phyloP scores from a whole-genome alignment of 2,888 invertebrate genomes.

The Lottia gigantea region DNA sequence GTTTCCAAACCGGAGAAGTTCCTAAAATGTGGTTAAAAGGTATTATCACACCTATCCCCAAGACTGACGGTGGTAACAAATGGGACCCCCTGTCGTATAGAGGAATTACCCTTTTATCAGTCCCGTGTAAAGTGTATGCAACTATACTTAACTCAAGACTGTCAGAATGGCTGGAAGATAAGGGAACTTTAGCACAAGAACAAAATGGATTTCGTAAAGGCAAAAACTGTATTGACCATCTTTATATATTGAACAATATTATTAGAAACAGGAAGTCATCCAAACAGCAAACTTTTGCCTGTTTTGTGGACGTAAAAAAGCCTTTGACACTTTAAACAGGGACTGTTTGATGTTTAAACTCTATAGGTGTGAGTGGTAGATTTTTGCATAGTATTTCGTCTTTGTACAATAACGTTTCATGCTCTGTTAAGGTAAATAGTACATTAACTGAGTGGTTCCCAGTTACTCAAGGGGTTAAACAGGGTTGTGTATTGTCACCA shows the following conservation, averaged over 20 bases:
- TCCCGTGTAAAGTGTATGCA: conserved; percentile 20
- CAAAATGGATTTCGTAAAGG: conserved; percentile 25
- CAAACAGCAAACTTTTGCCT: conserved; percentile 20
- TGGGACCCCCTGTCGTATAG: conserved; percentile 5
- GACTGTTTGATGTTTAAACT: conserved; percentile 17
- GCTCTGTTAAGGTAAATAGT: conserved; percentile 1
- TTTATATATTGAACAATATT: conserved; percentile 15
- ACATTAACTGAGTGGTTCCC: conserved; percentile 14
- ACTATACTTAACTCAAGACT: conserved; percentile 18
- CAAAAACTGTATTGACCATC: conserved; percentile 20
- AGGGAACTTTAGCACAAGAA: conserved; percentile 17
- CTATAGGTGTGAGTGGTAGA: conserved; percentile 15
- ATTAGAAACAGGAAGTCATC: conserved; percentile 20
- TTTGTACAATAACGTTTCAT: conserved; percentile 7
- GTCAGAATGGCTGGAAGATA: conserved; percentile 14
- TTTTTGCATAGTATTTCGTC: conserved; percentile 21
- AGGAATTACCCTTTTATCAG: conserved; percentile 1
- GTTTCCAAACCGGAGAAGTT: conserved; percentile 10
- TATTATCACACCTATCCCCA: neutral
- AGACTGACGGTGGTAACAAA: neutral
- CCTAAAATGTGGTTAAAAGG: neutral
- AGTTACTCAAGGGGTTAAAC: conserved; percentile 20
- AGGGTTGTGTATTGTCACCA: conserved; percentile 23
- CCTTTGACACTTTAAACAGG: conserved; percentile 26
- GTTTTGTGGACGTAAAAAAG: conserved; percentile 24